phyloP scores from a whole-genome alignment of 2,797 vertebrate species.

The Emys orbicularis region DNA sequence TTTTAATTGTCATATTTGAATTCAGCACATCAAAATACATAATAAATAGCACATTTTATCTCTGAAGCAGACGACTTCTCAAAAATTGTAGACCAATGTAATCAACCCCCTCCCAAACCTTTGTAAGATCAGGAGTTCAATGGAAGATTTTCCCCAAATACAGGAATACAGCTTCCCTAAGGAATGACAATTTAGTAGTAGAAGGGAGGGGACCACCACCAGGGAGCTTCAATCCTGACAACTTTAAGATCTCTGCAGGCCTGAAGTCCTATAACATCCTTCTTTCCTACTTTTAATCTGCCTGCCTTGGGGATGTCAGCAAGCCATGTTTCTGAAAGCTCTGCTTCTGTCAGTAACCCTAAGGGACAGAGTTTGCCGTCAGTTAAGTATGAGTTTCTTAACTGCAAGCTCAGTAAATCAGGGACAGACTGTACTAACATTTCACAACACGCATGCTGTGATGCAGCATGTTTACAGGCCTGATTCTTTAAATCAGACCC shows the following conservation, averaged over 20 bases:
- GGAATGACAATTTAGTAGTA: neutral
- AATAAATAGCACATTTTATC: too few species aligned
- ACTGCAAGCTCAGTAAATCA: neutral
- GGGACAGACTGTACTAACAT: neutral
- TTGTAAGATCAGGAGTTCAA: neutral
- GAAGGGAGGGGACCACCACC: accelerated
- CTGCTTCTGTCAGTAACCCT: neutral
- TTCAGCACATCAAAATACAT: too few species aligned
- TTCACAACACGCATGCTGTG: neutral
- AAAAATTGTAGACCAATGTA: too few species aligned
- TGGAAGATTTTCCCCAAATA: neutral
- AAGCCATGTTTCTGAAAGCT: neutral
- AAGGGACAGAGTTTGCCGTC: neutral
- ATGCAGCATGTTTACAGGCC: neutral
- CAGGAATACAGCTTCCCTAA: neutral
- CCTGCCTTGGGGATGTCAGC: neutral
- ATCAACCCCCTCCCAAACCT: neutral
- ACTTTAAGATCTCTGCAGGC: neutral
- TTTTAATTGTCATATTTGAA: too few species aligned
- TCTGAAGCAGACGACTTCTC: too few species aligned
- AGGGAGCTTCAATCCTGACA: neutral
- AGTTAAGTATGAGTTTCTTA: neutral
- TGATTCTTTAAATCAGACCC: neutral
- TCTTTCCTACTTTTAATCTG: accelerated
- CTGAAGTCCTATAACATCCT: neutral